Evolutionary conservation across 2,888 invertebrate species (phyloP), one percentile per base, ranked within the genome.

Genomic region (Synanthedon formicaeformis): DNA sequence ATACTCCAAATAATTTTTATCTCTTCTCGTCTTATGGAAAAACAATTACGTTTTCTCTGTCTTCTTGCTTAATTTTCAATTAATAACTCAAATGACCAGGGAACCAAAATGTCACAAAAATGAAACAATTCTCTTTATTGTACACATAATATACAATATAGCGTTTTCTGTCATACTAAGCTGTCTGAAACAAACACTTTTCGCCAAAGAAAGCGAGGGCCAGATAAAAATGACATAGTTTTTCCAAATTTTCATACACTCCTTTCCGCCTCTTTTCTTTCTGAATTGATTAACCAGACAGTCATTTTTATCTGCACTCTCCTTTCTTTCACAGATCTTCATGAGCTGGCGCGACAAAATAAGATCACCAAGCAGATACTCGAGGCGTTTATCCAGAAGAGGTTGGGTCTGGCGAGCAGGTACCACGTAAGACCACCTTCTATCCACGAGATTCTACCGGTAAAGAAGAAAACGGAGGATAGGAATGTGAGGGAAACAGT

Each of bases 331-430:
- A 61, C 87, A 88, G 87, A 75, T 66, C 62, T 75, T 52, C 87
- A 88, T 61, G 93, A 93, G 77, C 77, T 93, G 75, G 91, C 91
- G 65, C 85, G 93, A 58, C 93, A 93, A 88, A 93, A 93, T 86
- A 89, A 90, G 76, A 93, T 93, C 75, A 93, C 93, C 40, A 90
- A 92, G 78, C 92, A 93, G 85, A 93, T 93, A 61, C 88, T 93
- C 60, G 92, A 93, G 69, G 92, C 92, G 56, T 93, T 90, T 69
- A 82, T 93, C 58, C 92, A 93, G 74, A 90, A 92, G 69, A 90
- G 91, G 49, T 73, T 93, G 50, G 93, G 92, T 53, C 88, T 92
- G 3, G 83, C 88, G 60, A 83, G 49, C 49, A 49, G 70, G 68
- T 71, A 71, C 60, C 62, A 76, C 63, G 67, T 90, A 49, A 81